A percentile compares a stretch with the other conserved stretches of the same genome.
Conservation (phyloP, 2,797 vertebrate species). For the Bovichtus variegatus region DNA sequence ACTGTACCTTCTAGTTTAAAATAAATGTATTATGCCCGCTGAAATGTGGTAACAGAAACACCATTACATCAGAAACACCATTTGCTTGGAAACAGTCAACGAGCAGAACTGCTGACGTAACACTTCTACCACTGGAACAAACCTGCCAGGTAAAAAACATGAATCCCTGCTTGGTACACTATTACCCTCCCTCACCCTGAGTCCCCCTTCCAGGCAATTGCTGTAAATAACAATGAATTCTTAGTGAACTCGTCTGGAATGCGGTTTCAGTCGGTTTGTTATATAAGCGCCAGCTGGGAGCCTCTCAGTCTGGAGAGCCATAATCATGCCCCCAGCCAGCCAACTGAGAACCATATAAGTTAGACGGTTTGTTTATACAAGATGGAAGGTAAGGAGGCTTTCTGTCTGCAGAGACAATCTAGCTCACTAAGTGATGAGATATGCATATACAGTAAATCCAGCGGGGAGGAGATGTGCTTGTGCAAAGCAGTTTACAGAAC, state of each 20-base stretch:
- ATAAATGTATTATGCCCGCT: background rate
- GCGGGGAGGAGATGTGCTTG: conserved; percentile 29
- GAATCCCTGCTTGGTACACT: conserved; percentile 67
- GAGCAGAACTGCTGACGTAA: conserved; percentile 26
- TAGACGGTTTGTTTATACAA: conserved; percentile 58
- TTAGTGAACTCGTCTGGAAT: conserved; percentile 67
- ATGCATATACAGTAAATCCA: conserved; percentile 46
- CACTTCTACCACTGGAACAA: conserved; percentile 23
- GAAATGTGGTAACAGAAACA: conserved; percentile 13
- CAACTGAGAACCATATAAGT: conserved; percentile 57
- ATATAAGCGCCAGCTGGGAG: conserved; percentile 69
- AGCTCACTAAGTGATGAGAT: conserved; percentile 39
- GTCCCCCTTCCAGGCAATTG: conserved; percentile 47
- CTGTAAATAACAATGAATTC: conserved; percentile 76
- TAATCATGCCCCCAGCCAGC: conserved; percentile 59
- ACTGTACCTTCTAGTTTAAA: background rate
- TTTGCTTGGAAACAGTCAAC: conserved; percentile 30
- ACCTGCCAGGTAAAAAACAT: conserved; percentile 61
- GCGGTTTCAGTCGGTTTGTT: conserved; percentile 65
- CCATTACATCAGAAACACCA: conserved; percentile 21
- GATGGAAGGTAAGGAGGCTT: conserved; percentile 48
- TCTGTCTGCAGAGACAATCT: conserved; percentile 46
- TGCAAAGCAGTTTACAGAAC: conserved; percentile 39
- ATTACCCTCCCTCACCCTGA: conserved; percentile 67
- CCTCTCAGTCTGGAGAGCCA: conserved; percentile 56